These are phyloP conservation scores for Sebastes iracundus DNA, from an alignment of 2,797 vertebrate species.

Conservation along the genomic window DNA sequence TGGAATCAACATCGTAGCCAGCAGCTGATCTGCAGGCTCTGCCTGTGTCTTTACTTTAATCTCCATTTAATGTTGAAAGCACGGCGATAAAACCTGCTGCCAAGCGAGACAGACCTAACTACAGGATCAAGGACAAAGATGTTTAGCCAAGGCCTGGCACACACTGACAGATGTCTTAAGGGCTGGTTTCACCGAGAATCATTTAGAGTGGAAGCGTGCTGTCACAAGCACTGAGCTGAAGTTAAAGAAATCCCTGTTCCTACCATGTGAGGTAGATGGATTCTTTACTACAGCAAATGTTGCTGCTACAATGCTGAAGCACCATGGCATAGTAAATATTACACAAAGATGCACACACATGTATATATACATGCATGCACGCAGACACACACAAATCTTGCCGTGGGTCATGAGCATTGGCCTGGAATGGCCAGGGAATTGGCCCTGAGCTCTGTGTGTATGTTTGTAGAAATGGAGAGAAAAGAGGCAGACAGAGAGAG, in stretches of 20 bases:
- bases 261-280: not conserved
- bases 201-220: not conserved
- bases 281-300: not conserved
- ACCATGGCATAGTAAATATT: not conserved
- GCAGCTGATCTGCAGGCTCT: conserved; percentile 42
- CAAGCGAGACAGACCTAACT: conserved; percentile 45
- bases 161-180: conserved; percentile 26
- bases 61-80: conserved; percentile 59
- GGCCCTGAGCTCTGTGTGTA: not conserved
- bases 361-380: not conserved
- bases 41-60: conserved; percentile 53
- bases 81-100: conserved; percentile 43
- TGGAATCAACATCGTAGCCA: conserved; percentile 33
- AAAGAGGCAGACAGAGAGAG: conserved; percentile 10
- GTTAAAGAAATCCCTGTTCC: not conserved
- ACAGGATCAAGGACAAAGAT: conserved; percentile 43
- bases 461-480: not conserved
- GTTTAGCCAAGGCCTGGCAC: conserved; percentile 38
- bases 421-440: conserved; percentile 1
- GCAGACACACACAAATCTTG: not conserved
- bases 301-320: not conserved
- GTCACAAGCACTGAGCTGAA: not conserved
- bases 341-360: not conserved
- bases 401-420: not conserved
- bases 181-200: conserved; percentile 12